A percentile compares a stretch with the other conserved stretches of the same genome.
Evolutionary conservation across 2,797 vertebrate species (phyloP).

Genomic region (Linurgus olivaceus): DNA sequence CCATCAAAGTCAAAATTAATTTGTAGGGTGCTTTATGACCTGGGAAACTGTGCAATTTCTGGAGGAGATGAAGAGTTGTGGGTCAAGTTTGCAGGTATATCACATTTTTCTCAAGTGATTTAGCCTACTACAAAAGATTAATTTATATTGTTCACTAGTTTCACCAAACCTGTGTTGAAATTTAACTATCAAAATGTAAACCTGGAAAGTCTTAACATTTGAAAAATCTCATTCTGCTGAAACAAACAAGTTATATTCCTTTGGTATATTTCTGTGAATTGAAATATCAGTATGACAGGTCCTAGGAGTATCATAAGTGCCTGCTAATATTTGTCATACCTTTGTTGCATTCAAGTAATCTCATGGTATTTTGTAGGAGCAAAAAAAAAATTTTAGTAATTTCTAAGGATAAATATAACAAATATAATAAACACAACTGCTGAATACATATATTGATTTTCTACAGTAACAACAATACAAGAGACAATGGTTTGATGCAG

Average conservation of each 20-base stretch:
- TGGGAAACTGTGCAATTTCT: not conserved
- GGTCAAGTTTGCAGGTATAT: not conserved
- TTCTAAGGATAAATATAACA: not conserved
- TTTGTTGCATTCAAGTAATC: not conserved
- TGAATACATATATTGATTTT: not conserved
- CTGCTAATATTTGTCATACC: not conserved
- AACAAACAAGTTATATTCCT: not conserved
- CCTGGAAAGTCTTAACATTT: not conserved
- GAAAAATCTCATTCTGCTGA: not conserved
- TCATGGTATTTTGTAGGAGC: not conserved
- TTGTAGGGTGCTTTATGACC: not conserved
- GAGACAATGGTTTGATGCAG: not conserved
- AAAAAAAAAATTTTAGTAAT: not conserved
- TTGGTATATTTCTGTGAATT: not conserved
- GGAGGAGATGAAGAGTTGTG: not conserved
- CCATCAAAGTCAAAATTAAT: not conserved
- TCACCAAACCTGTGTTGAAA: not conserved
- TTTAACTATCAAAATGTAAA: not conserved
- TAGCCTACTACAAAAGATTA: not conserved
- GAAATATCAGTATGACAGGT: not conserved
- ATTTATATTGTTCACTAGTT: not conserved
- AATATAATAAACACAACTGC: not conserved
- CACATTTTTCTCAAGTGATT: not conserved
- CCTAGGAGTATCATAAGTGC: rapidly evolving
- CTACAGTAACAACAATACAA: not conserved